These are phyloP conservation scores for Chamaea fasciata DNA, from an alignment of 2,113 vertebrate species.

Conservation along the genomic window DNA sequence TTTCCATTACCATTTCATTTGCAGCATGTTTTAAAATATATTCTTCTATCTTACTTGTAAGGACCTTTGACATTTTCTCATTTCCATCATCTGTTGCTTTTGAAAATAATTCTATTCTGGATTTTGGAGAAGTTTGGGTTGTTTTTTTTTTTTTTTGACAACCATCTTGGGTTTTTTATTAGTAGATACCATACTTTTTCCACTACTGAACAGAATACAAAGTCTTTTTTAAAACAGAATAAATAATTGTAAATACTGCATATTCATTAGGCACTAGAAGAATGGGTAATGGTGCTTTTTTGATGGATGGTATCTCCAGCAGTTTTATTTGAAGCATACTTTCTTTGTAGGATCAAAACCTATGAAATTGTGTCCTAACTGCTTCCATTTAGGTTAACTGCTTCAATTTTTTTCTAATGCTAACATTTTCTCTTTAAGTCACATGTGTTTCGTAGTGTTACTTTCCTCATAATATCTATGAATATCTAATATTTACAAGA, in stretches of 20 bases:
- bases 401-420: not conserved
- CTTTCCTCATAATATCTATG: constrained; percentile 5
- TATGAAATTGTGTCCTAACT: not conserved
- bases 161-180: not conserved
- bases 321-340: not conserved
- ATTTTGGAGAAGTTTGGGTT: not conserved
- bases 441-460: not conserved
- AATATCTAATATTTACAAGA: constrained; percentile 28
- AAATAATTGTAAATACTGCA: not conserved
- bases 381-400: not conserved
- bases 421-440: not conserved
- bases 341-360: not conserved
- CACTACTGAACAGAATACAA: not conserved
- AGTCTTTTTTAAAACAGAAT: not conserved
- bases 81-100: not conserved
- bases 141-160: not conserved
- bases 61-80: not conserved
- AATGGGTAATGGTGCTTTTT: not conserved
- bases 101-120: not conserved
- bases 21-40: not conserved
- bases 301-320: not conserved
- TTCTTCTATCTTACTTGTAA: not conserved
- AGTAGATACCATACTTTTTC: not conserved
- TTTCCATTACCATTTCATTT: not conserved
- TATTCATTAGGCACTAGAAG: not conserved